Conservation (phyloP, 2,797 vertebrate genomes). For the Sternarchorhynchus goeldii region DNA sequence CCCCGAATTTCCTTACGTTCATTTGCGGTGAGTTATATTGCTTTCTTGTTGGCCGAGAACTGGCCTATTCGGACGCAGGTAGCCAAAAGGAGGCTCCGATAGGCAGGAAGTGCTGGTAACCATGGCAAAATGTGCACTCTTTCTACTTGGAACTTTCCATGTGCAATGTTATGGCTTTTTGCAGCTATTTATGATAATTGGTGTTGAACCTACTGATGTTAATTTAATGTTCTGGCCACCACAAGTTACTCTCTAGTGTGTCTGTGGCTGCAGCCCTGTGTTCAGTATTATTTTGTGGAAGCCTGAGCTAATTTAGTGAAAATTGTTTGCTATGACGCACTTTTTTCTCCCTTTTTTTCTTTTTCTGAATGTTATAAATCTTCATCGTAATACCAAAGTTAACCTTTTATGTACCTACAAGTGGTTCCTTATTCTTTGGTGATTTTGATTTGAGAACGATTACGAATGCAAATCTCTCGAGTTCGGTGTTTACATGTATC, state of each 20-base stretch:
- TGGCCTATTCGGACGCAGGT: conserved; percentile 13
- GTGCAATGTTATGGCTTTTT: conserved; percentile 99
- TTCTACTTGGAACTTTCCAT: conserved; percentile 86
- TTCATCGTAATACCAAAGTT: conserved; percentile 78
- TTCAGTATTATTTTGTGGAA: conserved; percentile 52
- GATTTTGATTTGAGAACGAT: conserved; percentile 64
- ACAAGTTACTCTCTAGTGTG: conserved; percentile 17
- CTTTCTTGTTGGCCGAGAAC: conserved; percentile 21
- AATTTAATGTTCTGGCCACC: conserved; percentile 31
- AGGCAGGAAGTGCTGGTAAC: conserved; percentile 56
- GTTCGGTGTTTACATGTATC: conserved; percentile 69
- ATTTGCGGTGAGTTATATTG: conserved; percentile 18
- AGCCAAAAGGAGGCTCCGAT: conserved; percentile 41
- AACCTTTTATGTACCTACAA: conserved; percentile 60
- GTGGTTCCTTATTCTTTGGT: conserved; percentile 59
- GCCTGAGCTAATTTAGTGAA: conserved; percentile 47
- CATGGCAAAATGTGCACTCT: conserved; percentile 90
- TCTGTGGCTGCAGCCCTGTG: conserved; percentile 39
- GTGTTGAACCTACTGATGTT: conserved; percentile 84
- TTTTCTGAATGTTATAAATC: conserved; percentile 66
- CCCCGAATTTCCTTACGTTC: conserved; percentile 64
- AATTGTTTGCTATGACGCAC: conserved; percentile 72
- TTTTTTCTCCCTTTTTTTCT: conserved; percentile 48
- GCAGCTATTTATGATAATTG: conserved; percentile 98
- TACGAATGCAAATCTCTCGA: conserved; percentile 67